A percentile compares a stretch with the other conserved stretches of the same genome.
Evolutionary conservation across 2,888 invertebrate genomes (phyloP).

Genomic region (Hypena proboscidalis): DNA sequence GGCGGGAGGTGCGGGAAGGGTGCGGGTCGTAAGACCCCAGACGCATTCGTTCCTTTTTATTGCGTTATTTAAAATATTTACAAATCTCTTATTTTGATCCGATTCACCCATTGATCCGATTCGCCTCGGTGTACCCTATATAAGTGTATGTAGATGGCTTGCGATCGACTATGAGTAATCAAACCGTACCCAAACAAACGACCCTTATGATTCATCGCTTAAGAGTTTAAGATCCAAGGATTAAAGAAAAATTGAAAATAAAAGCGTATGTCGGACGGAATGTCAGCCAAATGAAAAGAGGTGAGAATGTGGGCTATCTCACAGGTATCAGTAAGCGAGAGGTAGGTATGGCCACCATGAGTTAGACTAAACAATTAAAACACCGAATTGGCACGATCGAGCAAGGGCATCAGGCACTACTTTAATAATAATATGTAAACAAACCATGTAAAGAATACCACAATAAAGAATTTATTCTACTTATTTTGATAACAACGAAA

Average conservation of each 20-base stretch:
- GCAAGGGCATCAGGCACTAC: no score
- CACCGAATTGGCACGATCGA: no score
- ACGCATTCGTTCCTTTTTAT: no score
- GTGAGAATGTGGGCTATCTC: background rate
- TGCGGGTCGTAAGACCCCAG: no score
- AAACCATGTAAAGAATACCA: no score
- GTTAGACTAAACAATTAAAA: background rate
- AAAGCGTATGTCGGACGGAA: conserved; percentile 25
- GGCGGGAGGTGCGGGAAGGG: no score
- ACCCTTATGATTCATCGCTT: conserved; percentile 44
- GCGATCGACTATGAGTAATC: conserved; percentile 52
- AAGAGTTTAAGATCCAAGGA: conserved; percentile 28
- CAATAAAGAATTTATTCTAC: no score
- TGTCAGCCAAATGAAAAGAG: conserved; percentile 26
- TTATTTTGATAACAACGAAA: conserved; percentile 18
- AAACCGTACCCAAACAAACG: conserved; percentile 44
- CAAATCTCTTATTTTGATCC: no score
- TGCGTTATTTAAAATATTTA: no score
- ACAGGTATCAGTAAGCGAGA: background rate
- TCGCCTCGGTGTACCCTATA: no score
- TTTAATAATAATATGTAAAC: background rate
- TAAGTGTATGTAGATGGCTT: no score
- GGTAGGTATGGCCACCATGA: background rate
- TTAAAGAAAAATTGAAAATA: conserved; percentile 36
- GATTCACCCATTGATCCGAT: no score